Evolutionary conservation across 2,888 invertebrate genomes (phyloP), one percentile per base, ranked within the genome.

Genomic region (Alsophila aescularia): DNA sequence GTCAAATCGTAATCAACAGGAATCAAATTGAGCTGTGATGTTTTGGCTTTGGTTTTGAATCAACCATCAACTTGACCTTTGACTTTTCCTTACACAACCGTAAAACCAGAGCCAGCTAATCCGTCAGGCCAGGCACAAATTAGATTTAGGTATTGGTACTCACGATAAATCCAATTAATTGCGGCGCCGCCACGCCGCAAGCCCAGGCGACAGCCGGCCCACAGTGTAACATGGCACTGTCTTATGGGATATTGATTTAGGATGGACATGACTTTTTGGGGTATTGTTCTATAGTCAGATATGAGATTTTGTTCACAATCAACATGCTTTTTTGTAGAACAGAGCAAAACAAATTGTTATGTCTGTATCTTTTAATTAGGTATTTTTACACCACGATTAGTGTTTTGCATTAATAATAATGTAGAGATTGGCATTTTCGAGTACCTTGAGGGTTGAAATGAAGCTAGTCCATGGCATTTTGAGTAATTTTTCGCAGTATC

Each of bases 121-220:
- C 55, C 45, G 32, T 15, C 42, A 18, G 24, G n/a, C n/a, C n/a
- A n/a, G n/a, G 39, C 34, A 37, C 58, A 59, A 64, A 64, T 59
- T 54, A 51, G 62, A 60, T 64, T 62, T 53, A 51, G 55, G 44
- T 39, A 36, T n/a, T 27, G 7, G 24, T 37, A 58, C 48, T 51
- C 52, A 57, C 57, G 58, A 60, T 54, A 27, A 44, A 64, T 66
- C 62, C 55, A 60, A 66, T 64, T 66, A 62, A 60, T 55, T 12
- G 52, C 12, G 40, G 40, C 43, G 53, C 35, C 41, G 14, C 24
- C 14, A 13, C 12, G 7, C 10, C 15, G n/a, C 10, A 3, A 2
- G n/a, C 8, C 8, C 2, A 8, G 10, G 2, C 8, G 10, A 3
- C 10, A n/a, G n/a, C 29, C 29, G 9, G n/a, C 29, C 32, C 2